These are phyloP conservation scores for Cotesia vestalis DNA, from an alignment of 1,140 invertebrate species.

Conservation along the genomic window DNA sequence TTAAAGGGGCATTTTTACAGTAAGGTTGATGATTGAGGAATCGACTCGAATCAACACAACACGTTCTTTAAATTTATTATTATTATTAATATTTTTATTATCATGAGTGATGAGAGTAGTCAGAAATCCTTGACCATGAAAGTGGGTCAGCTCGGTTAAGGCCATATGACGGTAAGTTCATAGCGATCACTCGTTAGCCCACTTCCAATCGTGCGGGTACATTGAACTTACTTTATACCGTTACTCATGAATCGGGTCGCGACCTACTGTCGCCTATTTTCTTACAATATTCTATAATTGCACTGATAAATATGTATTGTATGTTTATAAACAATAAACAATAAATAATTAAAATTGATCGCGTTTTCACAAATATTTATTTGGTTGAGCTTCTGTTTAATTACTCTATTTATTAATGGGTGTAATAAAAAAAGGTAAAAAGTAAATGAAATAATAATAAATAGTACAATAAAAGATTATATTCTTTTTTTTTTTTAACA, in stretches of 20 bases:
- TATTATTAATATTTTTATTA: background rate
- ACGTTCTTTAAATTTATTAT: no score
- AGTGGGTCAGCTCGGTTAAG: slow-evolving; percentile 57
- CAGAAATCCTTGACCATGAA: slow-evolving; percentile 59
- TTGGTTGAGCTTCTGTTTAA: no score
- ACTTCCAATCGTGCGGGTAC: slow-evolving; percentile 51
- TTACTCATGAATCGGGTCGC: slow-evolving; percentile 41
- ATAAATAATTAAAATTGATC: no score
- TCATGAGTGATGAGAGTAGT: background rate
- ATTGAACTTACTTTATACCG: slow-evolving; percentile 42
- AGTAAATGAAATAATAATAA: no score
- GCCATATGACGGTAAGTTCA: slow-evolving; percentile 47
- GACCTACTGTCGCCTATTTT: slow-evolving; percentile 40
- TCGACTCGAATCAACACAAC: no score
- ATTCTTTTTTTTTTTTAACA: no score
- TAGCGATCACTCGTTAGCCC: slow-evolving; percentile 58
- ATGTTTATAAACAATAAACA: no score
- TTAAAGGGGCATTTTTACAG: background rate
- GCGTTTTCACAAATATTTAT: no score
- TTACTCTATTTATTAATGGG: background rate
- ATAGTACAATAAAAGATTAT: no score
- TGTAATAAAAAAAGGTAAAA: no score
- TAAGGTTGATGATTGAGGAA: no score
- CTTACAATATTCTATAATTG: slow-evolving; percentile 13
- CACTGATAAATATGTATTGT: background rate